Evolutionary conservation across 2,797 vertebrate species (phyloP).

Genomic region (Salarias fasciatus): DNA sequence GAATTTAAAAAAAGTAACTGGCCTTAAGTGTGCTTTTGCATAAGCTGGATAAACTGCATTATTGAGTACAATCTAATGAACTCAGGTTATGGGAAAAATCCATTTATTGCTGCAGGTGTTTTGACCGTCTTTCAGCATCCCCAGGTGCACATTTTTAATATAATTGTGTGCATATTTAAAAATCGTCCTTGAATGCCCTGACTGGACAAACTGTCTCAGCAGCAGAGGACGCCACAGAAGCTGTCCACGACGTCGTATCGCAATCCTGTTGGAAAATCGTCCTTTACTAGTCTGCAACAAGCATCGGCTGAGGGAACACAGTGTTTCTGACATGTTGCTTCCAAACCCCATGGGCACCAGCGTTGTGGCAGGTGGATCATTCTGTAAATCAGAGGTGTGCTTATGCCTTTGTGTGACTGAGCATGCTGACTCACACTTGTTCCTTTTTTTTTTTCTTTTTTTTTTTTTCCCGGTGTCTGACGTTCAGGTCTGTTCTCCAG

Average conservation of each 20-base stretch:
- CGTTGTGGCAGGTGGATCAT: slow-evolving; percentile 43
- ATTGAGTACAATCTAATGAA: no score
- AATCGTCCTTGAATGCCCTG: slow-evolving; percentile 14
- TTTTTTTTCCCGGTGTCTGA: background rate
- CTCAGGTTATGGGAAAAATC: background rate
- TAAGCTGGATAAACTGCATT: no score
- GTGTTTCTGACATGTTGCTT: slow-evolving; percentile 22
- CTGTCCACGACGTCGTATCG: slow-evolving; percentile 6
- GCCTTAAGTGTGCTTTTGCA: slow-evolving; percentile 2
- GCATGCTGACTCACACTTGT: slow-evolving; percentile 8
- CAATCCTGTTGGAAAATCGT: slow-evolving; percentile 8
- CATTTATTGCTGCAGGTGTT: slow-evolving; percentile 3
- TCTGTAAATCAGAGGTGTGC: slow-evolving; percentile 18
- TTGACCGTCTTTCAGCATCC: background rate
- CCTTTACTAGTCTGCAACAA: slow-evolving; percentile 11
- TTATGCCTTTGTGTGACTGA: slow-evolving; percentile 16
- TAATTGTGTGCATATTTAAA: background rate
- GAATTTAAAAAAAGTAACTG: no score
- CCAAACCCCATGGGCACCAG: slow-evolving; percentile 21
- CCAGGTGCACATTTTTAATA: background rate
- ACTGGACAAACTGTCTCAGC: slow-evolving; percentile 6
- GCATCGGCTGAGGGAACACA: slow-evolving; percentile 6
- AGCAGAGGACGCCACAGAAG: slow-evolving; percentile 1
- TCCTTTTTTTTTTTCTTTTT: no score
- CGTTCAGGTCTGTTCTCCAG: slow-evolving; percentile 23